Percentiles rank a stretch among this genome's conserved stretches.
Conservation (phyloP, 2,888 invertebrate genomes). For the Platycheirus albimanus region DNA sequence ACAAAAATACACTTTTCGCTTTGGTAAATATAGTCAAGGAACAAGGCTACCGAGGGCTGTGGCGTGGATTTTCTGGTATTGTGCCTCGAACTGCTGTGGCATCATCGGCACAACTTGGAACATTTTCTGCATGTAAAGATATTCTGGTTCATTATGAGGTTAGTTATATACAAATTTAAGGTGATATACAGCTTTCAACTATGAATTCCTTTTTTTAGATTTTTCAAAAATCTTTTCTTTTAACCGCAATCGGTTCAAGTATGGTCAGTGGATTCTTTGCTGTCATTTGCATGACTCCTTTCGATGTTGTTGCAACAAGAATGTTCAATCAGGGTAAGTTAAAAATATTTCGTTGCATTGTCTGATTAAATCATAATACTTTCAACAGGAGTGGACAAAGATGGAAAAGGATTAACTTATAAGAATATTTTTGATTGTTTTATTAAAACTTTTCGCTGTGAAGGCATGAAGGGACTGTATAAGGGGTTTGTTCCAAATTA, state of each 20-base stretch:
- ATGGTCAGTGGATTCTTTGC: slow-evolving; percentile 90
- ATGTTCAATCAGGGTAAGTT: slow-evolving; percentile 92
- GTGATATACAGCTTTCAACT: too few relatives aligned
- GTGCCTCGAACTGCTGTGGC: slow-evolving; percentile 91
- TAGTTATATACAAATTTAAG: slow-evolving; percentile 6
- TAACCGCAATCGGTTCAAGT: slow-evolving; percentile 87
- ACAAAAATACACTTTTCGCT: slow-evolving; percentile 85
- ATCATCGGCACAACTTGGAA: slow-evolving; percentile 92
- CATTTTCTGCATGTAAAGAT: slow-evolving; percentile 87
- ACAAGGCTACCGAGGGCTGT: slow-evolving; percentile 87
- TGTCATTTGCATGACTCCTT: slow-evolving; percentile 91
- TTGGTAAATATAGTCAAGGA: slow-evolving; percentile 83
- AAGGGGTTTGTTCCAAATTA: slow-evolving; percentile 91
- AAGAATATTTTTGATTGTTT: slow-evolving; percentile 90
- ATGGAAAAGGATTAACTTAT: slow-evolving; percentile 87
- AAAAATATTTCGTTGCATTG: too few relatives aligned
- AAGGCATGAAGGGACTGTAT: slow-evolving; percentile 90
- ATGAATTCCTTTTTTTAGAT: slow-evolving; percentile 75
- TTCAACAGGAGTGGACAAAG: slow-evolving; percentile 85
- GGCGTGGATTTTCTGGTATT: slow-evolving; percentile 89
- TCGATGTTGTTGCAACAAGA: slow-evolving; percentile 93
- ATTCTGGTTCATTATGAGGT: slow-evolving; percentile 80
- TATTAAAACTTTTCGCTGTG: slow-evolving; percentile 88
- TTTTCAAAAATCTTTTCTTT: slow-evolving; percentile 83
- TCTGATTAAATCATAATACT: neutral